phyloP scores from a whole-genome alignment of 2,113 vertebrate species.

The Rallus limicola region DNA sequence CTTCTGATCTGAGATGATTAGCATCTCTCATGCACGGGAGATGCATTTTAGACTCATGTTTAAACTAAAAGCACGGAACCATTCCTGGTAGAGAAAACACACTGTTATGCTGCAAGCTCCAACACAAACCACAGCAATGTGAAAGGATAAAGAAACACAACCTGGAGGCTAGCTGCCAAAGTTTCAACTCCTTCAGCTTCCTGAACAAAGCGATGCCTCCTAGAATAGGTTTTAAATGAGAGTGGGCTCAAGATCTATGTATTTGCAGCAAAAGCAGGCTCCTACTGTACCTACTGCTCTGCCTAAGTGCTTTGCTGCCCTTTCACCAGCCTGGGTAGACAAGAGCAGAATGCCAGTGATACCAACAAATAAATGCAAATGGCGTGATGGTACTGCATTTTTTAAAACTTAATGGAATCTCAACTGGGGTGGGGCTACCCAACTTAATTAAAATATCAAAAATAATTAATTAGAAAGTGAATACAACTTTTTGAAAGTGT shows the following conservation, averaged over 20 bases:
- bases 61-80: conserved; percentile 2
- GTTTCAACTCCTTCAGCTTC: neutral
- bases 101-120: neutral
- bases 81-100: neutral
- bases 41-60: neutral
- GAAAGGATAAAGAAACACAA: neutral
- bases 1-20: neutral
- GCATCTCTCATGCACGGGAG: neutral
- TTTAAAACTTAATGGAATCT: neutral
- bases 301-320: neutral
- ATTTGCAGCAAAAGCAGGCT: conserved; percentile 19
- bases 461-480: neutral
- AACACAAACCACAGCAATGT: neutral
- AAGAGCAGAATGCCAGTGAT: neutral
- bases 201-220: neutral
- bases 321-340: neutral
- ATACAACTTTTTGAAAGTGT: neutral
- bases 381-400: neutral
- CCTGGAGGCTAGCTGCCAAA: neutral
- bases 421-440: neutral
- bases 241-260: neutral
- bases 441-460: conserved; percentile 11
- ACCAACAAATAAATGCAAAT: neutral
- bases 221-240: neutral
- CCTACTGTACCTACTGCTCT: neutral